phyloP scores from a whole-genome alignment of 2,113 vertebrate species.

The Gopherus flavomarginatus region DNA sequence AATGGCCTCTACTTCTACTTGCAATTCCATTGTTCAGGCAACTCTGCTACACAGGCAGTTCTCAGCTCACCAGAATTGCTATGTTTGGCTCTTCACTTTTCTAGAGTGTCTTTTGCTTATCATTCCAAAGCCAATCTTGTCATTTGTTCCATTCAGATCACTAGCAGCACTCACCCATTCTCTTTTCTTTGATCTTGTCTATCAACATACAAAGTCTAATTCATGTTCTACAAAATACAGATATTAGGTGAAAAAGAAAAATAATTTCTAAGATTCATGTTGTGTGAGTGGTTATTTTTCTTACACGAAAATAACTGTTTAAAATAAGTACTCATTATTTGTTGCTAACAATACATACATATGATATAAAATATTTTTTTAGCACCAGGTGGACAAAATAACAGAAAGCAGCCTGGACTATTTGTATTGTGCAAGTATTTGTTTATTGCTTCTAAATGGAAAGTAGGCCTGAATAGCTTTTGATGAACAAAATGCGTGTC shows the following conservation, averaged over 20 bases:
- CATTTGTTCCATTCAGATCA: not conserved
- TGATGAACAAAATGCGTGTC: slow-evolving; percentile 34
- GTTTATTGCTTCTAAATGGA: slow-evolving; percentile 4
- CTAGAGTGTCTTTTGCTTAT: not conserved
- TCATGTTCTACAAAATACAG: not conserved
- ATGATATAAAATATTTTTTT: not conserved
- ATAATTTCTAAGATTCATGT: not conserved
- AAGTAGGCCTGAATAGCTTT: not conserved
- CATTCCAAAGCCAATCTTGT: not conserved
- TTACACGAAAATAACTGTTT: not conserved
- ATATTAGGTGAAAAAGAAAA: not conserved
- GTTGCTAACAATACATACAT: not conserved
- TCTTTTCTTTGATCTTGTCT: not conserved
- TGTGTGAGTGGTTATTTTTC: not conserved
- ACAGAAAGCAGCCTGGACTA: not conserved
- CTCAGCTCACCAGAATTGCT: not conserved
- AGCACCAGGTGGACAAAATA: not conserved
- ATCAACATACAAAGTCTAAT: not conserved
- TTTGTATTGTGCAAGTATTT: not conserved
- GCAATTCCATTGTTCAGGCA: not conserved
- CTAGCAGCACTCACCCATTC: accelerated
- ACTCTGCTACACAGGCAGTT: not conserved
- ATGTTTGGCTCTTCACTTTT: not conserved
- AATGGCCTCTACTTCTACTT: not conserved
- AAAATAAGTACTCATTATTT: not conserved